A percentile compares a stretch with the other conserved stretches of the same genome.
Evolutionary conservation across 2,888 invertebrate genomes (phyloP).

Genomic region (Ceratothoa steindachneri): DNA sequence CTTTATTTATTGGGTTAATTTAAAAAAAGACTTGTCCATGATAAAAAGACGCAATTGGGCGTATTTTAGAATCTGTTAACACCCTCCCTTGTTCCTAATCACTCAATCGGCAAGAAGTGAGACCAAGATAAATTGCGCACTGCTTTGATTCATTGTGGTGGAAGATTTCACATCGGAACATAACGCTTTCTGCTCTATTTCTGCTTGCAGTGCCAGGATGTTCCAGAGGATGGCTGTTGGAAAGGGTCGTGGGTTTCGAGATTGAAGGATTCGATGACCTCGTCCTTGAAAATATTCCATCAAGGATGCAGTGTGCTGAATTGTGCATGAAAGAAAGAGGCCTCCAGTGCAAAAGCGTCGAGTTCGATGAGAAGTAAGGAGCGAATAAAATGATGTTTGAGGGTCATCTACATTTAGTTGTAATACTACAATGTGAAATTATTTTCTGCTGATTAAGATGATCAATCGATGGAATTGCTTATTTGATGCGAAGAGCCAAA

Average conservation of each 20-base stretch:
- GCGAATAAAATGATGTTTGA: neutral
- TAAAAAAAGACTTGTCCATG: too few relatives aligned
- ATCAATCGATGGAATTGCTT: too few relatives aligned
- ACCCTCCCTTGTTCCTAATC: too few relatives aligned
- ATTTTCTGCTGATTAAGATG: neutral
- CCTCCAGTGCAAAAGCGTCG: conserved; percentile 37
- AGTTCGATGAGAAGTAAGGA: conserved; percentile 39
- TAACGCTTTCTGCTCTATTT: neutral
- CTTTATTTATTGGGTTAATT: too few relatives aligned
- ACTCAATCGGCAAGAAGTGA: too few relatives aligned
- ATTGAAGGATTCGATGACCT: conserved; percentile 65
- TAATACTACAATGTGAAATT: neutral
- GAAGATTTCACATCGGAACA: too few relatives aligned
- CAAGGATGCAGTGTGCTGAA: conserved; percentile 67
- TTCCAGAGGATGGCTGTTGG: conserved; percentile 68
- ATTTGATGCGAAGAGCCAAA: too few relatives aligned
- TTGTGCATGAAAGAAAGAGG: conserved; percentile 58
- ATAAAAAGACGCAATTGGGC: too few relatives aligned
- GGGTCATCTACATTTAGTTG: neutral
- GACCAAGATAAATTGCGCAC: too few relatives aligned
- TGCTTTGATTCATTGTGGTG: too few relatives aligned
- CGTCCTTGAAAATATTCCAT: conserved; percentile 61
- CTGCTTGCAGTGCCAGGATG: conserved; percentile 49
- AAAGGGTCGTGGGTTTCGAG: conserved; percentile 70
- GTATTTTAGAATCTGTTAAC: too few relatives aligned